Conservation (phyloP, 2,113 vertebrate genomes). For the Solenodon paradoxus region DNA sequence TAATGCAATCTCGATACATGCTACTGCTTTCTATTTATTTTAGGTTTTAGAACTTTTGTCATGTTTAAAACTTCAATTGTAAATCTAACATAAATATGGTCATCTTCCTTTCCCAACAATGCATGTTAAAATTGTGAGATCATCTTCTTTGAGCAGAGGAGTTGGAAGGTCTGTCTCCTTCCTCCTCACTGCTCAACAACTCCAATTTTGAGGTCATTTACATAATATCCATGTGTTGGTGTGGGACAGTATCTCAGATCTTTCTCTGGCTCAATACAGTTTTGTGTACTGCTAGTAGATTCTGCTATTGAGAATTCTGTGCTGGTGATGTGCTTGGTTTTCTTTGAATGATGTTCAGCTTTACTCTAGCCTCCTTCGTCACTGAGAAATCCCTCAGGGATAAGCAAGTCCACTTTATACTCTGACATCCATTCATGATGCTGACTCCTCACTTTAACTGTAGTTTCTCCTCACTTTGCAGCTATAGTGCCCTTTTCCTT, state of each 20-base stretch:
- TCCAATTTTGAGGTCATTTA: neutral
- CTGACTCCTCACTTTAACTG: neutral
- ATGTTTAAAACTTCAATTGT: neutral
- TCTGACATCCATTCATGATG: neutral
- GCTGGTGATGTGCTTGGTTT: neutral
- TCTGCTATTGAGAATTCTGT: neutral
- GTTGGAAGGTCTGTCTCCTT: neutral
- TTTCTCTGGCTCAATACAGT: neutral
- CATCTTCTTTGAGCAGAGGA: neutral
- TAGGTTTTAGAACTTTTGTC: neutral
- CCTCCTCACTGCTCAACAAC: neutral
- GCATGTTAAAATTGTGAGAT: neutral
- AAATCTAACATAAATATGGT: neutral
- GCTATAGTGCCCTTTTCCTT: neutral
- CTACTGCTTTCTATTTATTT: neutral
- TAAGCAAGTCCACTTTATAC: neutral
- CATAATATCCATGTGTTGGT: neutral
- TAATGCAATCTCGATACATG: neutral
- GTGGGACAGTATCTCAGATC: neutral
- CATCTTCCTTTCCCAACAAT: neutral
- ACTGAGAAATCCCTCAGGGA: neutral
- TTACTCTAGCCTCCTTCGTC: neutral
- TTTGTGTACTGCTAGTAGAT: neutral
- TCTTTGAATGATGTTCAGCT: neutral
- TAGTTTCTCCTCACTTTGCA: neutral